phyloP scores from a whole-genome alignment of 2,888 invertebrate genomes.

The Limnephilus lunatus region DNA sequence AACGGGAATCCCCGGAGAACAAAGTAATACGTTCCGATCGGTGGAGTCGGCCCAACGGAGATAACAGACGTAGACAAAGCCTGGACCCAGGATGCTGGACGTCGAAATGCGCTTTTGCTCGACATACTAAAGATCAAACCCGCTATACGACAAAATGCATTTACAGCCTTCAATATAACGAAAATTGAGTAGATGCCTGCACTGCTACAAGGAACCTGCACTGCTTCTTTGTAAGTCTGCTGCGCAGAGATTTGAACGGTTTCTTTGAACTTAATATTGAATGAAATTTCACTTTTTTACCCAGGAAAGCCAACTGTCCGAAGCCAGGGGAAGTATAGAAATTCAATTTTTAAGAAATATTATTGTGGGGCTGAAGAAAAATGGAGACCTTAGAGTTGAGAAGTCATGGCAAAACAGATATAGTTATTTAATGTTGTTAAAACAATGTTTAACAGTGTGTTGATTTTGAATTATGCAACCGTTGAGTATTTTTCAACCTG shows the following conservation, averaged over 20 bases:
- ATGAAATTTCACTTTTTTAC: not conserved
- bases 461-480: not conserved
- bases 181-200: not conserved
- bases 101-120: constrained; percentile 41
- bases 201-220: not conserved
- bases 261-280: not conserved
- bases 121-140: constrained; percentile 26
- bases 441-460: not conserved
- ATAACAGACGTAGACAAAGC: constrained; percentile 50
- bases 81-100: constrained; percentile 39
- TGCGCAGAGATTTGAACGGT: not conserved
- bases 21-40: constrained; percentile 63
- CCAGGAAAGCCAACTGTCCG: not conserved
- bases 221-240: not conserved
- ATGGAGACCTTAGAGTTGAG: no score
- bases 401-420: no score
- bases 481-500: no score
- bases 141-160: constrained; percentile 19
- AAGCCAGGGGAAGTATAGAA: not conserved
- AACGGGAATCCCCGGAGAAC: constrained; percentile 54
- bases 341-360: not conserved
- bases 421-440: no score
- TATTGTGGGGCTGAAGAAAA: no score
- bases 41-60: constrained; percentile 50
- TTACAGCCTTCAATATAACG: constrained; percentile 8